These are phyloP conservation scores for Gymnocephalus cernua DNA, from an alignment of 2,113 vertebrate genomes.

Conservation along the genomic window DNA sequence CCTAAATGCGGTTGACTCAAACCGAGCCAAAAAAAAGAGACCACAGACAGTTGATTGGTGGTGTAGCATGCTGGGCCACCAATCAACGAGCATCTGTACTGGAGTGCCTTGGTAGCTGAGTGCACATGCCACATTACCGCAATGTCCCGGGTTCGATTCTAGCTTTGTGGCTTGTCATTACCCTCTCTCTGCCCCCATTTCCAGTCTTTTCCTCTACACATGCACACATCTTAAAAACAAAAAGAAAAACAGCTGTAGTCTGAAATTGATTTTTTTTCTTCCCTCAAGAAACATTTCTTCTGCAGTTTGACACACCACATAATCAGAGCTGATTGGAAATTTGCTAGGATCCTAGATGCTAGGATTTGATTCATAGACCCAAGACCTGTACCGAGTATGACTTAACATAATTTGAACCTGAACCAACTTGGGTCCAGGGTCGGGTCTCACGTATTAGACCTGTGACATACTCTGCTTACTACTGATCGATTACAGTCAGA, in stretches of 20 bases:
- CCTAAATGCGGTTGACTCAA: constrained; percentile 16
- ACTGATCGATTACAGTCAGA: not conserved
- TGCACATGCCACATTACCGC: too few relatives aligned
- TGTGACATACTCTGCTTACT: not conserved
- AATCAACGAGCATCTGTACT: constrained; percentile 21
- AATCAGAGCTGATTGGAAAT: constrained; percentile 8
- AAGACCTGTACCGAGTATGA: not conserved
- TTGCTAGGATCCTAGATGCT: not conserved
- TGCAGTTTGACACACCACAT: not conserved
- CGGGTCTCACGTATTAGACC: not conserved
- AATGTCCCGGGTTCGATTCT: too few relatives aligned
- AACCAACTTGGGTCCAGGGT: not conserved
- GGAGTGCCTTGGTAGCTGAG: too few relatives aligned
- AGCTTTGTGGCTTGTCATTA: too few relatives aligned
- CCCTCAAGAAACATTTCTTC: not conserved
- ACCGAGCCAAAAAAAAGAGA: constrained; percentile 5
- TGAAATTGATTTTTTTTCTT: too few relatives aligned
- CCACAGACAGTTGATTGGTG: constrained; percentile 15
- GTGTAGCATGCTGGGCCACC: constrained; percentile 9
- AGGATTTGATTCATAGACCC: not conserved
- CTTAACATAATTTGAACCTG: not conserved
- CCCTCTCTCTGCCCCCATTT: too few relatives aligned
- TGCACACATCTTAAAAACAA: too few relatives aligned
- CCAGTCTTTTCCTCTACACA: too few relatives aligned
- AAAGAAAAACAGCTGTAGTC: too few relatives aligned